These are phyloP conservation scores for Alectoris magna DNA, from an alignment of 2,797 vertebrate species.

Conservation along the genomic window DNA sequence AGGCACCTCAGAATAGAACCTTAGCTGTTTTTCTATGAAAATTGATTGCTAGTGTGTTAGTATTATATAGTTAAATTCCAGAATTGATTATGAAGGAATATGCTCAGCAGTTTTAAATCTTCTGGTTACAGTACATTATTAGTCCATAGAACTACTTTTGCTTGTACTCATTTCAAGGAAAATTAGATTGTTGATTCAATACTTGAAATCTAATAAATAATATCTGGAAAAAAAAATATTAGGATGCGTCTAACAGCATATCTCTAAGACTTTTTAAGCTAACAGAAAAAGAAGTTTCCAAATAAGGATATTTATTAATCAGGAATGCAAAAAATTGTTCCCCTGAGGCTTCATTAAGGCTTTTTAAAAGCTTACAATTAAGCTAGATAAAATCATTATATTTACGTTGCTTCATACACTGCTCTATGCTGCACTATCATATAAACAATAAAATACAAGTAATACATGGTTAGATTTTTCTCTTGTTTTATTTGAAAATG, in stretches of 20 bases:
- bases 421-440: constrained; percentile 60
- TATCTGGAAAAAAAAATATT: background rate
- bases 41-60: background rate
- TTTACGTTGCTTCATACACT: constrained; percentile 74
- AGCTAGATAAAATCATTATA: constrained; percentile 68
- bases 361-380: constrained; percentile 66
- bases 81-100: background rate
- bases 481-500: constrained; percentile 75
- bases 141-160: background rate
- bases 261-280: constrained; percentile 18
- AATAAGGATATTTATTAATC: constrained; percentile 20
- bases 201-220: background rate
- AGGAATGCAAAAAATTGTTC: constrained; percentile 29
- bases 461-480: constrained; percentile 75
- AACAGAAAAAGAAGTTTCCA: constrained; percentile 7
- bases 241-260: background rate
- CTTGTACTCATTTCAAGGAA: background rate
- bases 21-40: background rate
- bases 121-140: background rate
- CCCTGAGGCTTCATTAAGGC: constrained; percentile 52
- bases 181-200: background rate
- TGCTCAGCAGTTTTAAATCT: background rate
- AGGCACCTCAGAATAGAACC: background rate
- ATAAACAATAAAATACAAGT: constrained; percentile 77
- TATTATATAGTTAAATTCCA: background rate